Conservation (phyloP, 2,113 vertebrate genomes). For the Fulmarus glacialis region DNA sequence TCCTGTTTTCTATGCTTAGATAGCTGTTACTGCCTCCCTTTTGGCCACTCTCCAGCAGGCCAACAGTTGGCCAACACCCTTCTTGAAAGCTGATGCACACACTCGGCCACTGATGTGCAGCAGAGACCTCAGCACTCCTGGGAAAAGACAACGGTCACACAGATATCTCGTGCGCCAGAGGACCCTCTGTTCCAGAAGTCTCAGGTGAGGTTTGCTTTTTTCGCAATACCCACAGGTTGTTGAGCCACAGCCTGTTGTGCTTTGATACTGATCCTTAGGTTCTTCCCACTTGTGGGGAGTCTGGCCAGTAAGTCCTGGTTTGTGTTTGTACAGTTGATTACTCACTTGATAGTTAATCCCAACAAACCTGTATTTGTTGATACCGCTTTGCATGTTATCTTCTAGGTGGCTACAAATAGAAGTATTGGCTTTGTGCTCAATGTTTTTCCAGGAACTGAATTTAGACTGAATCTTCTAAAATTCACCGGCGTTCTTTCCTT, state of each 20-base stretch:
- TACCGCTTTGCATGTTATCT: background rate
- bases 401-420: background rate
- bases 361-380: background rate
- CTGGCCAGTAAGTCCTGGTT: background rate
- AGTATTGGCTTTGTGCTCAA: background rate
- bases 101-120: background rate
- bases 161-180: rapidly evolving
- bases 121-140: background rate
- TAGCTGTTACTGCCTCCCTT: background rate
- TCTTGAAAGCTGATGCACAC: background rate
- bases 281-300: background rate
- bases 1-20: background rate
- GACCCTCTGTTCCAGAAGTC: background rate
- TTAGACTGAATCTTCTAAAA: background rate
- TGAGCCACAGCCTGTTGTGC: background rate
- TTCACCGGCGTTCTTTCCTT: background rate
- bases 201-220: background rate
- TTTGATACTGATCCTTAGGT: background rate
- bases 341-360: background rate
- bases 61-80: background rate
- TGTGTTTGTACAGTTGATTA: background rate
- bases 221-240: background rate
- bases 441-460: background rate
- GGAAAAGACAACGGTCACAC: background rate
- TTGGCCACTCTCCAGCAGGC: background rate